phyloP scores from a whole-genome alignment of 2,113 vertebrate species.

The Dissostichus mawsoni region DNA sequence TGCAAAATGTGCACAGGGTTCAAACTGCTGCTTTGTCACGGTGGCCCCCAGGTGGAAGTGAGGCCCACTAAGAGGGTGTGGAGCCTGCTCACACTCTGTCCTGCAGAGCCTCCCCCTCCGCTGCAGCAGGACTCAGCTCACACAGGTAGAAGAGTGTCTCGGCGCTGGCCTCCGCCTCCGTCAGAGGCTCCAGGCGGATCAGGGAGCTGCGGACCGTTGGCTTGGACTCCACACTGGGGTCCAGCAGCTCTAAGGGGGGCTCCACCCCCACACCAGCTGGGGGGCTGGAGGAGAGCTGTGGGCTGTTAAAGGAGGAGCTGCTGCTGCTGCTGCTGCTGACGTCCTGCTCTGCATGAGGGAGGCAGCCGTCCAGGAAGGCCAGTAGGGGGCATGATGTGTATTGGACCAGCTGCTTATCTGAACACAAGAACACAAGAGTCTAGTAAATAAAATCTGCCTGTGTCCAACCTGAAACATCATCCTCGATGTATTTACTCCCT shows the following conservation, averaged over 20 bases:
- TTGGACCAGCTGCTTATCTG: constrained; percentile 95
- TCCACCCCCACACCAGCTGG: constrained; percentile 38
- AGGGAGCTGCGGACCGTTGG: constrained; percentile 87
- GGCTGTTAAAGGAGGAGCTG: neutral
- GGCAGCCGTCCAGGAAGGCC: constrained; percentile 91
- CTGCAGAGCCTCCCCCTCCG: constrained; percentile 84
- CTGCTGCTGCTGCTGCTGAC: constrained; percentile 3
- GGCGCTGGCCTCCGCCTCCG: constrained; percentile 92
- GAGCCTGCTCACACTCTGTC: constrained; percentile 76
- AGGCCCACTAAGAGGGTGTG: neutral
- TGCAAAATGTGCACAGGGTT: neutral
- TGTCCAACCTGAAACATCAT: neutral
- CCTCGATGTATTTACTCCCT: neutral
- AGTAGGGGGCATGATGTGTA: constrained; percentile 93
- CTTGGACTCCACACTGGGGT: constrained; percentile 77
- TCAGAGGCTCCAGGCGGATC: constrained; percentile 93
- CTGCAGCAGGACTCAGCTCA: constrained; percentile 86
- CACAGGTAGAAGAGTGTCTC: constrained; percentile 95
- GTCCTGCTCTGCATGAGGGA: constrained; percentile 60
- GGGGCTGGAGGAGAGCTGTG: constrained; percentile 8
- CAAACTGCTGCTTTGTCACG: neutral
- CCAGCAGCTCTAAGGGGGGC: constrained; percentile 86
- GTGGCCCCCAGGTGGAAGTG: too few relatives aligned
- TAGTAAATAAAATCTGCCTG: neutral
- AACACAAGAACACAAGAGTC: neutral